Evolutionary conservation across 35 echinoderm and acorn worm genomes (phyloP), one percentile per base, ranked within the genome.

Genomic region (Apostichopus japonicus): DNA sequence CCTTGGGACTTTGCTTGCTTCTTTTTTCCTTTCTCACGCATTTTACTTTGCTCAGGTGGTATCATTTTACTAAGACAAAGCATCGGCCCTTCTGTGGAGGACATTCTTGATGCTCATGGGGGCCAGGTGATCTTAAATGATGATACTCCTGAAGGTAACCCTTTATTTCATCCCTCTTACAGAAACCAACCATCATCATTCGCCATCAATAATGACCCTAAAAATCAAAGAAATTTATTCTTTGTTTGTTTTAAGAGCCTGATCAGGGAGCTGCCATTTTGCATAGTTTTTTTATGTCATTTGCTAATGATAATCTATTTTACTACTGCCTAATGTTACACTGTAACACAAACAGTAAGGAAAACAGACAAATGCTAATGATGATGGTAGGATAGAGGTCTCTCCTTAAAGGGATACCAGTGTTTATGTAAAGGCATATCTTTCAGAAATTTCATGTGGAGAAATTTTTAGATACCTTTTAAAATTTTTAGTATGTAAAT

Each of bases 91-190:
- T 97, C 96, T 2, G 92, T 97, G 58, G 96, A 97, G 59, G 96
- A 94, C n/a, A 97, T 97, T 57, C 77, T 97, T 63, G 96, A 97
- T 61, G 96, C 93, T 6, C 88, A 94, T 70, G 93, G 93, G 10
- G 94, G 90, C 27, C 88, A 94, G 73, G 93, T 92, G 4, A 92
- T 97, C 56, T 77, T 90, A 75, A 65, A 93, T 70, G 92, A 93
- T 87, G 96, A 95, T 53, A 84, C 91, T 19, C 58, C 91, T 59
- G 95, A 96, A 96, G 95, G 95, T 96, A 71, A 54, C 71, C 71
- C 19, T 24, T 33, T 17, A 9, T 51, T 81, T 53, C 54, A 13
- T 27, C 22, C n/a, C 17, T 80, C 71, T 75, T 61, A 61, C 13
- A 75, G 17, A n/a, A 19, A 75, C 71, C 71, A 75, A 75, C 71